Conservation (phyloP, 2,888 invertebrate species). For the Harpalus rufipes region DNA sequence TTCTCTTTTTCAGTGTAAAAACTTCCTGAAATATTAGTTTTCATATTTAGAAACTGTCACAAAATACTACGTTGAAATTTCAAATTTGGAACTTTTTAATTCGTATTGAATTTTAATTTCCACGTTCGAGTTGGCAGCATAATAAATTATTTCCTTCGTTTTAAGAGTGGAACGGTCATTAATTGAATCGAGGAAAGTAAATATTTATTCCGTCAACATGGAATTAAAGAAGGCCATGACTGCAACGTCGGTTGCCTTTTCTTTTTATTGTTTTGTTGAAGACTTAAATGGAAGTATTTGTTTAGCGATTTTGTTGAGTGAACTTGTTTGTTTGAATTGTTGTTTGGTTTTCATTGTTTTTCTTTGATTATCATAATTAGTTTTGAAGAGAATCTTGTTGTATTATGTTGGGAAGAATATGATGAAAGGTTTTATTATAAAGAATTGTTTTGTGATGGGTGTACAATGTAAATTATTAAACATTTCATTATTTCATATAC, state of each 20-base stretch:
- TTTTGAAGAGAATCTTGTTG: neutral
- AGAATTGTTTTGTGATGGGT: neutral
- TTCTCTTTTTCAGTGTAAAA: neutral
- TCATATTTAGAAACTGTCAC: neutral
- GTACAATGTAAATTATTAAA: neutral
- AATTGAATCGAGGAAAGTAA: slow-evolving; percentile 40
- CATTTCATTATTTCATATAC: too few species aligned
- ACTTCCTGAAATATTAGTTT: neutral
- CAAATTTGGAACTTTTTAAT: neutral
- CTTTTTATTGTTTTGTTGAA: slow-evolving; percentile 14
- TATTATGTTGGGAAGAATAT: neutral
- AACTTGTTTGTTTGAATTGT: slow-evolving; percentile 17
- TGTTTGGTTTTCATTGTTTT: slow-evolving; percentile 19
- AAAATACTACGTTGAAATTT: neutral
- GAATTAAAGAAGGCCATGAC: slow-evolving; percentile 11
- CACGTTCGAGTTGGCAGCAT: slow-evolving; percentile 5
- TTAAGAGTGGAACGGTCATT: slow-evolving; percentile 28
- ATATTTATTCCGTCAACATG: slow-evolving; percentile 51
- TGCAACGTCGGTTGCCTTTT: slow-evolving; percentile 36
- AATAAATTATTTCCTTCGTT: slow-evolving; percentile 27
- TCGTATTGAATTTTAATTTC: slow-evolving; percentile 52
- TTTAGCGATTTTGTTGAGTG: slow-evolving; percentile 24
- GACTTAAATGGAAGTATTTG: slow-evolving; percentile 29
- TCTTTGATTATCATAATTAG: slow-evolving; percentile 13
- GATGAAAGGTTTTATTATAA: neutral